A percentile compares a stretch with the other conserved stretches of the same genome.
Evolutionary conservation across 2,113 vertebrate genomes (phyloP).

Genomic region (Meriones unguiculatus): DNA sequence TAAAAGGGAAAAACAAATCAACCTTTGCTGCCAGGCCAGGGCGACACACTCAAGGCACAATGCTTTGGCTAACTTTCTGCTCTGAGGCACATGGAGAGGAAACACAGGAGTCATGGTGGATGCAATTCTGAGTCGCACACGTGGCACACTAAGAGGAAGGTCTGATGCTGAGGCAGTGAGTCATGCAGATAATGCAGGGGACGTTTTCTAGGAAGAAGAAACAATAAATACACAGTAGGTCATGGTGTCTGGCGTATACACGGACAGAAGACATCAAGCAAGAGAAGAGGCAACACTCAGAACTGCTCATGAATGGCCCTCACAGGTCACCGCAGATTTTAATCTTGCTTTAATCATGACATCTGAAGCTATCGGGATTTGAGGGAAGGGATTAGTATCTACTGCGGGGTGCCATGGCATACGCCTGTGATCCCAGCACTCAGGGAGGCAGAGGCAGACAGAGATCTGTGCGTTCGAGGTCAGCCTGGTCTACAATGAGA

Average conservation of each 20-base stretch:
- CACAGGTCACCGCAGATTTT: not conserved
- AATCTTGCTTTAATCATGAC: not conserved
- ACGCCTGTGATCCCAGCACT: too few species aligned
- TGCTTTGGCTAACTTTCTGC: not conserved
- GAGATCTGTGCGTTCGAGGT: too few species aligned
- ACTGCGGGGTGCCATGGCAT: not conserved
- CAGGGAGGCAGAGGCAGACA: too few species aligned
- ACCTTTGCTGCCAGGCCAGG: not conserved
- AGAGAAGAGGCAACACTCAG: not conserved
- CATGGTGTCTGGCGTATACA: not conserved
- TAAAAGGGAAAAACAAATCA: not conserved
- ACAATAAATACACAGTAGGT: not conserved
- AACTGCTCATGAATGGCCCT: not conserved
- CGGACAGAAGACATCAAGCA: not conserved
- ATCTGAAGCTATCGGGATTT: not conserved
- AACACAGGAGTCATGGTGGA: not conserved
- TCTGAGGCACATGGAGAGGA: not conserved
- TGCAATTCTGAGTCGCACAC: not conserved
- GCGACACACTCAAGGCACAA: not conserved
- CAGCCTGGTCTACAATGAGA: too few species aligned
- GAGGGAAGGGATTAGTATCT: not conserved
- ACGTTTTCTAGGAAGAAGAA: not conserved
- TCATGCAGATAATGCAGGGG: not conserved
- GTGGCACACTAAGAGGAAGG: not conserved
- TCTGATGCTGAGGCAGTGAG: not conserved